phyloP scores from a whole-genome alignment of 2,113 vertebrate species.

The Ptilorrhoa leucosticta region DNA sequence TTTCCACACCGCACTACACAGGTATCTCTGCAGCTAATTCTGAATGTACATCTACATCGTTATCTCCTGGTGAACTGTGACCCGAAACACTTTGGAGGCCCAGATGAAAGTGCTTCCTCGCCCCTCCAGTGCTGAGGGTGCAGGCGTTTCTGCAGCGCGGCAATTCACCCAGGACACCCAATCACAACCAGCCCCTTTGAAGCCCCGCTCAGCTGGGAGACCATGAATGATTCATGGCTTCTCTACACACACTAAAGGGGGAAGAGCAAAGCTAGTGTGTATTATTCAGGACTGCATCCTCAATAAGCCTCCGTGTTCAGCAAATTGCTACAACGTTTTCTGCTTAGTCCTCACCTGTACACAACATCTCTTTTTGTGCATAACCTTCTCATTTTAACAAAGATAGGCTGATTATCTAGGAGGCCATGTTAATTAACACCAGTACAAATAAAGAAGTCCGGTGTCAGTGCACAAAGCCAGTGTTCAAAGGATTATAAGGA shows the following conservation, averaged over 20 bases:
- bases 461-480: neutral
- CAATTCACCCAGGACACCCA: slow-evolving; percentile 89
- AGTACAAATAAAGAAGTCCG: neutral
- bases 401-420: slow-evolving; percentile 60
- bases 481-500: neutral
- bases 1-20: slow-evolving; percentile 82
- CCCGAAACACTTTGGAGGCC: slow-evolving; percentile 81
- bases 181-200: slow-evolving; percentile 90
- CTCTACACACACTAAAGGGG: slow-evolving; percentile 85
- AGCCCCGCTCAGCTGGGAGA: slow-evolving; percentile 88
- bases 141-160: slow-evolving; percentile 78
- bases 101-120: slow-evolving; percentile 85
- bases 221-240: slow-evolving; percentile 94
- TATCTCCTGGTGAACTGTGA: slow-evolving; percentile 87
- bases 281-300: slow-evolving; percentile 83
- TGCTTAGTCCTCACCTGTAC: slow-evolving; percentile 80
- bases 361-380: slow-evolving; percentile 69
- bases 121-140: slow-evolving; percentile 82
- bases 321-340: slow-evolving; percentile 84
- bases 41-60: slow-evolving; percentile 81
- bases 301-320: slow-evolving; percentile 83
- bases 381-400: slow-evolving; percentile 66
- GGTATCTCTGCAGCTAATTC: slow-evolving; percentile 84
- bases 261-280: slow-evolving; percentile 84
- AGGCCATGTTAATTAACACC: slow-evolving; percentile 52